These are phyloP conservation scores for Arbacia lixula DNA, from an alignment of 53 echinoderm and acorn worm species.

Conservation along the genomic window DNA sequence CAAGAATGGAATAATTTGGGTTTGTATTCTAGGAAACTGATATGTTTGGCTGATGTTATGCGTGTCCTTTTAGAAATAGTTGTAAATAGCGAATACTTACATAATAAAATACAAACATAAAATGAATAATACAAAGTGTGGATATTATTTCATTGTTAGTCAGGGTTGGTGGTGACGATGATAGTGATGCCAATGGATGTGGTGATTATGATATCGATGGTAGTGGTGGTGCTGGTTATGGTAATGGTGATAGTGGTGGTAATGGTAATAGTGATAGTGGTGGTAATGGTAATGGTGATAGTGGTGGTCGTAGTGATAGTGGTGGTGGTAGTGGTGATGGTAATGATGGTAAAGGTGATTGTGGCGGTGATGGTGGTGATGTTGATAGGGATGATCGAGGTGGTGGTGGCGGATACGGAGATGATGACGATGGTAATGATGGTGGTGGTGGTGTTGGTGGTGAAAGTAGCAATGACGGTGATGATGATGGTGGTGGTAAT, in stretches of 20 bases:
- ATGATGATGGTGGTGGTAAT: not conserved
- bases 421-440: too few relatives aligned
- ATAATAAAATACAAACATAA: too few relatives aligned
- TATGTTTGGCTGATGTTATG: too few relatives aligned
- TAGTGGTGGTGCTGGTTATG: not conserved
- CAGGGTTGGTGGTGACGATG: not conserved
- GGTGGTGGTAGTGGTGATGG: not conserved
- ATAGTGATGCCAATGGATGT: not conserved
- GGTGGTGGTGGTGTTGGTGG: too few relatives aligned
- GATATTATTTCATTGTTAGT: too few relatives aligned
- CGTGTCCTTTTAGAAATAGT: too few relatives aligned
- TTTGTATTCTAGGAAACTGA: too few relatives aligned
- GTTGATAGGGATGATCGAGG: too few relatives aligned
- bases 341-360: not conserved
- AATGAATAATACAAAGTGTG: too few relatives aligned
- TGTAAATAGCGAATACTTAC: too few relatives aligned
- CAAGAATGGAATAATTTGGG: too few relatives aligned
- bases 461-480: not conserved
- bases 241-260: not conserved
- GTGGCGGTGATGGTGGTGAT: not conserved
- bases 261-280: not conserved
- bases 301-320: not conserved
- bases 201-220: not conserved
- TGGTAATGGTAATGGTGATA: conserved; percentile 14
- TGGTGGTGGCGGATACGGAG: too few relatives aligned